Base-by-base conservation (phyloP, 2,888 invertebrate genomes). In the Rhagonycha fulva region DNA sequence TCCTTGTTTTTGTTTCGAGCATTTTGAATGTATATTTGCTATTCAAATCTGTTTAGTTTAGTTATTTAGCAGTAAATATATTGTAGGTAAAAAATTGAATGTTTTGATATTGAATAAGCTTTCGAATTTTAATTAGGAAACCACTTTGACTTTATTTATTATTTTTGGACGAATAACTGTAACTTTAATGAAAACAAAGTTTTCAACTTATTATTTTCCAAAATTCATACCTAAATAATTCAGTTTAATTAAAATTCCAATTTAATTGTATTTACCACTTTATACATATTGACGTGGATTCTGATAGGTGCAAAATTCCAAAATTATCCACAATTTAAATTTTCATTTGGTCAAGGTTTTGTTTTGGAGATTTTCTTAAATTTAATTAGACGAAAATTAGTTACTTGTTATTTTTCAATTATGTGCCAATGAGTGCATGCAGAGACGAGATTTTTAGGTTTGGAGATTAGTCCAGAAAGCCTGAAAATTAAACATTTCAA, bases 1-100 rank as follows among this genome's bases (percentile, higher is more conserved):
- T 72, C 62, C 61, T 62, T 68, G 72, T 68, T 72, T 72, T 72
- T 72, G 61, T 68, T 72, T 61, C 68, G 23, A 68, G 28, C 72
- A 62, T 67, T 68, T 61, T 72, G 71, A 71, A 71, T 71, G 32
- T 60, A 47, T 67, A 67, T 72, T 72, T 67, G 67, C 19, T 32
- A 66, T 71, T 71, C 71, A 71, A 71, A 71, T 71, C 66, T 71
- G 14, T 63, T 62, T 14, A 30, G 63, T 66, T 71, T 71, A 71
- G 61, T 71, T 71, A 62, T 62, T 71, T 71, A 71, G 62, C 70
- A 62, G 63, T 66, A 66, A 66, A 47, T 47, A 47, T 66, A 66
- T 66, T 66, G 63, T n/a, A 66, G 11, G 63, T 66, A 66, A 24
- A 66, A 66, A 66, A 26, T 66, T 66, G 23, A 66, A 23, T 24